Conservation (phyloP, 2,888 invertebrate genomes). For the Bellardia pandia region DNA sequence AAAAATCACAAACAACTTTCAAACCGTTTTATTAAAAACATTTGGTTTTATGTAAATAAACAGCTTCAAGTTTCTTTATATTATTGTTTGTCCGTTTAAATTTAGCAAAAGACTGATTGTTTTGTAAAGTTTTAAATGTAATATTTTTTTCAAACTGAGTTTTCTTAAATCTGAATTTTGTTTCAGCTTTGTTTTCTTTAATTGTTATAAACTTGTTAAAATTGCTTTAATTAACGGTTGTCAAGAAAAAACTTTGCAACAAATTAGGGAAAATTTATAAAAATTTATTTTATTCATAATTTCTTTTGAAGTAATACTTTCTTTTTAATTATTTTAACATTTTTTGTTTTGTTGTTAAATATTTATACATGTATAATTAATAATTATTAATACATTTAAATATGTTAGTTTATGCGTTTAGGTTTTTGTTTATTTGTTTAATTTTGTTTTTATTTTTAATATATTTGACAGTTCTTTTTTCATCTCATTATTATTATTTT, state of each 20-base stretch:
- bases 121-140: slow-evolving; percentile 57
- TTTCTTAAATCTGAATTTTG: slow-evolving; percentile 29
- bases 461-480: slow-evolving; percentile 69
- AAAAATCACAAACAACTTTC: slow-evolving; percentile 62
- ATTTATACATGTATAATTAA: slow-evolving; percentile 42
- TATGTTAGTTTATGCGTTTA: slow-evolving; percentile 73
- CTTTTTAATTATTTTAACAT: slow-evolving; percentile 36
- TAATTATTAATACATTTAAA: slow-evolving; percentile 64
- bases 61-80: slow-evolving; percentile 18
- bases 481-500: slow-evolving; percentile 59
- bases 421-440: slow-evolving; percentile 74
- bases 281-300: neutral
- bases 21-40: slow-evolving; percentile 59
- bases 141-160: neutral
- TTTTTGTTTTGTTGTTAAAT: slow-evolving; percentile 26
- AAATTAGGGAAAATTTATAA: neutral
- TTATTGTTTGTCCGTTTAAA: slow-evolving; percentile 20
- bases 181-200: slow-evolving; percentile 46
- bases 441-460: slow-evolving; percentile 50
- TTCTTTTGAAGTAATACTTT: slow-evolving; percentile 23
- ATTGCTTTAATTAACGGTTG: slow-evolving; percentile 63
- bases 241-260: slow-evolving; percentile 7
- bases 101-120: slow-evolving; percentile 66
- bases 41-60: neutral
- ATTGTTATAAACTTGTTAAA: neutral